Evolutionary conservation across 2,888 invertebrate genomes (phyloP).

Genomic region (Arenicola marina): DNA sequence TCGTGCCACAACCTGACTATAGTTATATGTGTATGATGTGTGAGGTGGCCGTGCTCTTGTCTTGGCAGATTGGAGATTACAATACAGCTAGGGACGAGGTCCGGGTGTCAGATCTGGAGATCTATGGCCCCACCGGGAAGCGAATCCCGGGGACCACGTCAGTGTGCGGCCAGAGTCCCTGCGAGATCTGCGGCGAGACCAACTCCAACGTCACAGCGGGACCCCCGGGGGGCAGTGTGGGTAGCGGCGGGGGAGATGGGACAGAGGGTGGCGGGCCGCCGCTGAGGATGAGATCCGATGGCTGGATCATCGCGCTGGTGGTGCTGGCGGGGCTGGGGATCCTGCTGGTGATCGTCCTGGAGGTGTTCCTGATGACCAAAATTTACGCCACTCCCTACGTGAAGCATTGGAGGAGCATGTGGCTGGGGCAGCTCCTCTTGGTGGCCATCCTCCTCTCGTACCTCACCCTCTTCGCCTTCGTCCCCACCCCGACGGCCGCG

Average conservation of each 20-base stretch:
- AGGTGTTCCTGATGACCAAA: constrained; percentile 82
- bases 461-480: constrained; percentile 60
- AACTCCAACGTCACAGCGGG: constrained; percentile 13
- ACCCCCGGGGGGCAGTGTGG: constrained; percentile 1
- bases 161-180: constrained; percentile 20
- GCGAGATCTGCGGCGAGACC: constrained; percentile 37
- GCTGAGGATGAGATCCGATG: constrained; percentile 6
- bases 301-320: constrained; percentile 87
- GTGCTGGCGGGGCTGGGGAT: constrained; percentile 83
- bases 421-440: constrained; percentile 63
- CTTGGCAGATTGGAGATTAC: too few species aligned
- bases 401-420: constrained; percentile 53
- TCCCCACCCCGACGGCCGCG: constrained; percentile 57
- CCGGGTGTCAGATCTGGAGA: too few species aligned
- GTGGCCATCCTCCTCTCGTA: constrained; percentile 61
- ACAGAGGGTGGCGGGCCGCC: not conserved
- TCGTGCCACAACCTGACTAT: too few species aligned
- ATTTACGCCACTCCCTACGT: constrained; percentile 70
- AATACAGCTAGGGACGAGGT: too few species aligned
- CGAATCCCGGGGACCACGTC: not conserved
- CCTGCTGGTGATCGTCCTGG: constrained; percentile 83
- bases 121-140: not conserved
- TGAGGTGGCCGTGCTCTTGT: too few species aligned
- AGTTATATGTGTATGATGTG: too few species aligned
- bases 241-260: not conserved